Base-by-base conservation (phyloP, 2,888 invertebrate genomes). In the Drosophila austrosaltans region DNA sequence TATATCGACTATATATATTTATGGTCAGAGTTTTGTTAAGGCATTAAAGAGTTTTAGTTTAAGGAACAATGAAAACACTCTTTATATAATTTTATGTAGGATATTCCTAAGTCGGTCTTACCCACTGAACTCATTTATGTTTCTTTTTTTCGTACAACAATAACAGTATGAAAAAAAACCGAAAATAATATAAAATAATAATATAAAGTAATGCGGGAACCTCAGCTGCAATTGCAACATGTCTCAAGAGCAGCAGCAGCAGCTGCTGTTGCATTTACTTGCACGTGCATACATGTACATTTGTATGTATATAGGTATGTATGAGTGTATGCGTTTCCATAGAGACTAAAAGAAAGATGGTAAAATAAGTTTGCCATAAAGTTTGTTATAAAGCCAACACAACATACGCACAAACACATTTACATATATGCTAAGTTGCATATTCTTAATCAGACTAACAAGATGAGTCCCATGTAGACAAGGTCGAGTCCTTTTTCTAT, bases 361-460 rank as follows among this genome's bases (percentile, higher is more conserved):
- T 12, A 16, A 22, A 36, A 12, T 36, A 16, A 61, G 32, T 61
- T 32, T 30, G 30, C 44, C 61, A 61, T 61, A 61, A 61, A 64
- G 53, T 57, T 57, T 36, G 20, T 32, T 57, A 36, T 36, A 57
- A 57, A 10, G 22, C 7, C 20, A 36, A 36, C 16, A 20, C 8
- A 36, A 22, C 10, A 56, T 10, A 57, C 48, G 3, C 12, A 48
- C 10, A 48, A 20, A 48, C 48, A 48, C 42, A 30, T 48, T 71
- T 25, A 58, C 42, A 53, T 42, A 4, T 25, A 22, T 58, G 42
- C 16, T 63, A 58, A 54, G 72, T 63, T 70, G 58, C 72, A 63
- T 53, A 70, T 71, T 63, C 63, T 63, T 70, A 70, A 72, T 70
- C 70, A 72, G 72, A 16, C 36, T 59, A 54, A 63, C 58, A 36